A percentile compares a stretch with the other conserved stretches of the same genome.
phyloP scores from a whole-genome alignment of 2,888 invertebrate species.

The Hedychridium roseum region DNA sequence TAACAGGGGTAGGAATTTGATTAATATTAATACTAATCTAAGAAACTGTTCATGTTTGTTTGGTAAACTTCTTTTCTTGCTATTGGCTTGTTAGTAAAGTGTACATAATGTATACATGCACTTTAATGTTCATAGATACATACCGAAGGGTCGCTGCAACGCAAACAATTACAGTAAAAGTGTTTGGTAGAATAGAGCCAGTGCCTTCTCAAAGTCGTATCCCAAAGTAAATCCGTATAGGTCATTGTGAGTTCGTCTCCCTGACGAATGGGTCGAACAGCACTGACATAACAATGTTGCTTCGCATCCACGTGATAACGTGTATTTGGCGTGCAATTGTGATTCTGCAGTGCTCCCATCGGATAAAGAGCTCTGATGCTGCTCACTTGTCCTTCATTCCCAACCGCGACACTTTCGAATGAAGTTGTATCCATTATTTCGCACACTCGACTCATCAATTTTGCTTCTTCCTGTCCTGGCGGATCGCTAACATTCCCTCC shows the following conservation, averaged over 20 bases:
- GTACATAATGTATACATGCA: background rate
- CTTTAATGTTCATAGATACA: slow-evolving; percentile 15
- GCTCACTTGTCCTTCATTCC: slow-evolving; percentile 58
- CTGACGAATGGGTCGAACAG: slow-evolving; percentile 68
- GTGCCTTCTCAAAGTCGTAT: slow-evolving; percentile 70
- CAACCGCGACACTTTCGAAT: slow-evolving; percentile 69
- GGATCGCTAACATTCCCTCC: slow-evolving; percentile 64
- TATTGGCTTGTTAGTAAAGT: no score
- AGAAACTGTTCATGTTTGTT: no score
- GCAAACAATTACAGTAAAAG: slow-evolving; percentile 72
- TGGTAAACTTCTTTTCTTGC: no score
- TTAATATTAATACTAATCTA: no score
- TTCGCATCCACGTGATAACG: slow-evolving; percentile 70
- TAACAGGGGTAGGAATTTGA: no score
- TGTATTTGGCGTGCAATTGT: slow-evolving; percentile 75
- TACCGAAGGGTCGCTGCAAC: slow-evolving; percentile 73
- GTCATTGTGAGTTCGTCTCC: slow-evolving; percentile 73
- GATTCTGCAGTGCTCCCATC: slow-evolving; percentile 74
- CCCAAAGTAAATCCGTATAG: slow-evolving; percentile 75
- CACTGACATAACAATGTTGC: slow-evolving; percentile 70
- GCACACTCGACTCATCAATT: slow-evolving; percentile 69
- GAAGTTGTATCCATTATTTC: slow-evolving; percentile 74
- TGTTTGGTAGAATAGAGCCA: slow-evolving; percentile 74
- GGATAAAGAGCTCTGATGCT: slow-evolving; percentile 74
- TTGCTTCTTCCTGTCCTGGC: slow-evolving; percentile 68